A percentile compares a stretch with the other conserved stretches of the same genome.
Evolutionary conservation across 1,140 invertebrate genomes (phyloP).

Genomic region (Pentalonia nigronervosa): DNA sequence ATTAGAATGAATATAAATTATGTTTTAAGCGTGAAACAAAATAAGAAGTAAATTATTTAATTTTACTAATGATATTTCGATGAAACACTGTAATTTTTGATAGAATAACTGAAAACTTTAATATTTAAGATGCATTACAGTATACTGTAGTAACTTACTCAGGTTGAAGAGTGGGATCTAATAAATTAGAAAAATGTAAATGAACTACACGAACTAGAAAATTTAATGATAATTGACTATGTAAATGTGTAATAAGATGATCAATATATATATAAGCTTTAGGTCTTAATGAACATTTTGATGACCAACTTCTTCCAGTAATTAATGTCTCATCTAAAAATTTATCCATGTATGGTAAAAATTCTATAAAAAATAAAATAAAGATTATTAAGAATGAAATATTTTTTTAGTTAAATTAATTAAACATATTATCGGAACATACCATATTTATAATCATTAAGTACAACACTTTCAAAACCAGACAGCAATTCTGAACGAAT

Average conservation of each 20-base stretch:
- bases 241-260: slow-evolving; percentile 49
- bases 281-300: slow-evolving; percentile 41
- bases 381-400: neutral
- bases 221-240: slow-evolving; percentile 48
- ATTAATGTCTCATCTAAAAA: slow-evolving; percentile 52
- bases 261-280: slow-evolving; percentile 55
- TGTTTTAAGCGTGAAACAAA: too few relatives aligned
- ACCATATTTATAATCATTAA: slow-evolving; percentile 48
- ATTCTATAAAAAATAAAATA: slow-evolving; percentile 39
- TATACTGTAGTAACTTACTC: slow-evolving; percentile 31
- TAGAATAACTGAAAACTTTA: neutral
- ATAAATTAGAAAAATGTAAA: slow-evolving; percentile 51
- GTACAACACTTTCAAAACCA: slow-evolving; percentile 39
- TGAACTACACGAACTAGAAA: slow-evolving; percentile 50
- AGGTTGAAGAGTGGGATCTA: slow-evolving; percentile 46
- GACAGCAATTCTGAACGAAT: slow-evolving; percentile 43
- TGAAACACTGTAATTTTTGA: too few relatives aligned
- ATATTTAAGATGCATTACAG: neutral
- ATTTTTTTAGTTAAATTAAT: neutral
- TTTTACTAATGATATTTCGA: too few relatives aligned
- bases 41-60: too few relatives aligned
- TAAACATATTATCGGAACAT: neutral
- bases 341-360: slow-evolving; percentile 50
- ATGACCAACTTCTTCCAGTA: slow-evolving; percentile 45
- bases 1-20: too few relatives aligned